phyloP scores from a whole-genome alignment of 64 coral and sea anemone genomes.

The Orbicella faveolata region DNA sequence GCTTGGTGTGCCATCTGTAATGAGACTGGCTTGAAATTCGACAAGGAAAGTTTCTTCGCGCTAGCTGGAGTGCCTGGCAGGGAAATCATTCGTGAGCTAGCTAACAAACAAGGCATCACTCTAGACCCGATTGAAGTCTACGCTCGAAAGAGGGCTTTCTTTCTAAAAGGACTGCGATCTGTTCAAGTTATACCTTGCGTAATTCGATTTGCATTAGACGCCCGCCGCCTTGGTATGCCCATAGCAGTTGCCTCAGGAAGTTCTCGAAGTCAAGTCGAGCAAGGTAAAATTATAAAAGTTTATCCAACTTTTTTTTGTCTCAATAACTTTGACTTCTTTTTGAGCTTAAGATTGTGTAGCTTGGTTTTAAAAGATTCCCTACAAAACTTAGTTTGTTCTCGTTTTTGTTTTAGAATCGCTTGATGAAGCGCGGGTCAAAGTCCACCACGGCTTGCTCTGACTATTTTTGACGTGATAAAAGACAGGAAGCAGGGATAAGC shows the following conservation, averaged over 20 bases:
- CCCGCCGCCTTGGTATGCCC: conserved; percentile 69
- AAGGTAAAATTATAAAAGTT: conserved; percentile 41
- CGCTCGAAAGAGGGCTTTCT: conserved; percentile 66
- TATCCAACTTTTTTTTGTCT: background rate
- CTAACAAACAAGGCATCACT: conserved; percentile 72
- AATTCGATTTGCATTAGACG: conserved; percentile 71
- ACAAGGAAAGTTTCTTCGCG: conserved; percentile 68
- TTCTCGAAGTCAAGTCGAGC: conserved; percentile 77
- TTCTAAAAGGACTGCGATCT: conserved; percentile 63
- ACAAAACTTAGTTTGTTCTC: background rate
- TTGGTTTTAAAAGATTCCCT: too few species aligned
- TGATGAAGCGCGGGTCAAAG: background rate
- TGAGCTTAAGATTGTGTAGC: too few species aligned
- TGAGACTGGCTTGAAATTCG: conserved; percentile 73
- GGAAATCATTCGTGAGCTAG: conserved; percentile 75
- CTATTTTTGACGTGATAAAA: too few species aligned
- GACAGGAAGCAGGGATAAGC: too few species aligned
- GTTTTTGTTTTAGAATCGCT: background rate
- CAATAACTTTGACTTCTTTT: too few species aligned
- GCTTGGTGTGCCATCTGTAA: conserved; percentile 85
- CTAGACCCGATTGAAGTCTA: conserved; percentile 77
- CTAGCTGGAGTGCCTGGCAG: conserved; percentile 83
- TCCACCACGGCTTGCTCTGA: background rate
- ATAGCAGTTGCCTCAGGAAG: conserved; percentile 77
- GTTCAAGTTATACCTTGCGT: conserved; percentile 73